Base-by-base conservation (phyloP, 2,888 invertebrate species). In the Candidula unifasciata region DNA sequence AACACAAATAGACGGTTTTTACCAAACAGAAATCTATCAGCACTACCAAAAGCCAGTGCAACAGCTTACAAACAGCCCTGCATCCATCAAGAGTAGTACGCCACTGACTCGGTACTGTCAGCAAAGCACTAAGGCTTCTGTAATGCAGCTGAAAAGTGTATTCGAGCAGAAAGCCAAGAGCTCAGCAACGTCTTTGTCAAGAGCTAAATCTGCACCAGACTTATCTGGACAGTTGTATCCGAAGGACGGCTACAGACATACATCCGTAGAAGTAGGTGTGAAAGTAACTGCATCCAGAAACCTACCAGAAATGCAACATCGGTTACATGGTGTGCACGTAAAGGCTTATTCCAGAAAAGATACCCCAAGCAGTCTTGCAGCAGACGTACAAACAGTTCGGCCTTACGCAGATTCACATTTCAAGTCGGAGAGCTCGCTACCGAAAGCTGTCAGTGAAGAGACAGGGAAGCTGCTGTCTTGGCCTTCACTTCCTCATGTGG, bases 191-290 rank as follows among this genome's bases (percentile, higher is more conserved):
- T 24, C 33, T 0, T n/a, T 86, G 54, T 35, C 33, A 27, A 78
- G 87, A 69, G 85, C 89, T 5, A 89, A 85, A 77, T 91, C 91
- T 35, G 90, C 86, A 18, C 90, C 90, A 52, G 88, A 90, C 73
- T 60, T 91, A 3, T 87, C 81, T 74, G 52, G 35, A 8, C 76
- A 80, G 13, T 64, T 76, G 37, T 52, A 60, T 37, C 71, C 73
- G 27, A 87, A 87, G 2, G 66, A 80, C 27, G 77, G 37, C 6
- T 71, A n/a, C 1, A n/a, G 60, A 24, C 24, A 37, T 35, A 57
- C 84, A 78, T 44, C 85, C n/a, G 84, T 27, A 24, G 27, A 24
- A 8, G 16, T 74, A 76, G 82, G 33, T 60, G 83, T 89, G 21
- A 87, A 88, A 2, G 87, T 88, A 78, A 89, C 88, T 74, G 85